Conservation (phyloP, 1,140 invertebrate genomes). For the Sweltsa coloradensis region DNA sequence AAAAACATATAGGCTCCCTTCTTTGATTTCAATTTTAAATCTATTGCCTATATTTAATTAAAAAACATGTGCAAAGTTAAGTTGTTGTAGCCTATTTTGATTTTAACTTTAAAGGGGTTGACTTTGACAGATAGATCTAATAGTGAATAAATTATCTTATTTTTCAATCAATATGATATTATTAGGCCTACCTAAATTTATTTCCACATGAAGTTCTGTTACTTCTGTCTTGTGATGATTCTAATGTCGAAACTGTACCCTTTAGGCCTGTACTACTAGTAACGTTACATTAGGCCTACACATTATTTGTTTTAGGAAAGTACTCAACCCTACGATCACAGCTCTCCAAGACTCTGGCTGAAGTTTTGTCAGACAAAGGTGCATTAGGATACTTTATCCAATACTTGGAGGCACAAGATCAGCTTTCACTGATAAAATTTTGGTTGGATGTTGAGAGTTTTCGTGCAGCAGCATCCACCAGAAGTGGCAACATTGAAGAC, state of each 20-base stretch:
- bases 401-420: constrained; percentile 49
- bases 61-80: too few relatives aligned
- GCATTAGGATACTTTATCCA: constrained; percentile 62
- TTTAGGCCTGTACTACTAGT: not conserved
- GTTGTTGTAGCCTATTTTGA: too few relatives aligned
- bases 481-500: constrained; percentile 4
- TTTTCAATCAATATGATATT: not conserved
- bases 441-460: constrained; percentile 63
- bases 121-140: too few relatives aligned
- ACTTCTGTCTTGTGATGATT: not conserved
- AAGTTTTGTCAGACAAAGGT: constrained; percentile 52
- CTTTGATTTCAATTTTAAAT: too few relatives aligned
- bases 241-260: not conserved
- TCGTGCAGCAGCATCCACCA: constrained; percentile 18
- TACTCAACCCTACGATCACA: constrained; percentile 29
- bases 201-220: not conserved
- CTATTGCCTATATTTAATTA: too few relatives aligned
- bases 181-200: not conserved
- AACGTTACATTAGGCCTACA: too few relatives aligned
- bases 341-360: constrained; percentile 46
- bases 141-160: not conserved
- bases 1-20: too few relatives aligned
- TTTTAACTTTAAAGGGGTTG: too few relatives aligned
- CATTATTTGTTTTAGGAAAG: too few relatives aligned
- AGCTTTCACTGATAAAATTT: constrained; percentile 46